Evolutionary conservation across 2,113 vertebrate species (phyloP), one percentile per base, ranked within the genome.

Genomic region (Misgurnus mizolepis): DNA sequence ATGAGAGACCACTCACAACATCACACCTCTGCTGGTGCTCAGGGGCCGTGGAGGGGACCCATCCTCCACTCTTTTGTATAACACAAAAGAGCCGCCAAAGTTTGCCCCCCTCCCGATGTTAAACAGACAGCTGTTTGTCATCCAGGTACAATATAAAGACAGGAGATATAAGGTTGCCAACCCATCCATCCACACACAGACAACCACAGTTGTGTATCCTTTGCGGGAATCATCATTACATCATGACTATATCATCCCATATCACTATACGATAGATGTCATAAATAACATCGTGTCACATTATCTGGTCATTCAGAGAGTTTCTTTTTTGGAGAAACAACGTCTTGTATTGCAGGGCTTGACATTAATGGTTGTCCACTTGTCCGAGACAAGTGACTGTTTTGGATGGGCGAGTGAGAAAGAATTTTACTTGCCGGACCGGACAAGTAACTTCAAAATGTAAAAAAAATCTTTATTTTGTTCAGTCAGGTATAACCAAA

Each of bases 71-170:
- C 86, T 84, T 88, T 87, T 88, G 88, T 90, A 40, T 39, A 41
- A 68, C 72, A 76, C 89, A 85, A 91, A 89, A 88, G 67, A 66
- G 45, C 69, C 49, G 50, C 39, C 27, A 76, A 49, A 82, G 82
- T 65, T 69, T 77, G 76, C 78, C 78, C 34, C 71, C 39, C 45
- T 74, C 79, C 83, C 70, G 76, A 47, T 71, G 66, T 82, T 78
- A 85, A 83, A 84, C 79, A 84, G 86, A 88, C 85, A 88, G 87
- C 88, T 87, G 84, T 70, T 84, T 85, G 84, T 89, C 82, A 88
- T 86, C 73, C 85, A 73, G 65, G 82, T 55, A 69, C 76, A 85
- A 87, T 79, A 84, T 80, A 78, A 85, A 76, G 86, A 69, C n/a
- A 72, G 12, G 40, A 47, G 60, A 79, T 83, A 86, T 90, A 71